Evolutionary conservation across 2,113 vertebrate genomes (phyloP).

Genomic region (Ammodytes dubius): DNA sequence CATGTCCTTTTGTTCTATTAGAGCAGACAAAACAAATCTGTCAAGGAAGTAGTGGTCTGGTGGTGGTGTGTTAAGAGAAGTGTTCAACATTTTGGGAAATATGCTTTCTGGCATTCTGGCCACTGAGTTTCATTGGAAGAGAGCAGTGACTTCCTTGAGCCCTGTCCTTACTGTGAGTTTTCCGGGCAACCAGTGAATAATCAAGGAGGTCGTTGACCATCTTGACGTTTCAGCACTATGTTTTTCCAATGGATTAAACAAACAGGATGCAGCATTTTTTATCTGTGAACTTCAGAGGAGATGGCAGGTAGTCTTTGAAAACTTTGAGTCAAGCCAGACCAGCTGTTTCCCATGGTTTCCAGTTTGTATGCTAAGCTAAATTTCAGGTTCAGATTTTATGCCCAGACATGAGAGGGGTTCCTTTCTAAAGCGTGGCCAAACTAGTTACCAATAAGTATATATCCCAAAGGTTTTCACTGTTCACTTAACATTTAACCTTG

Average conservation of each 20-base stretch:
- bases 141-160: not conserved
- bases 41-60: constrained; percentile 23
- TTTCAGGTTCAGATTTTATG: not conserved
- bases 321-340: not conserved
- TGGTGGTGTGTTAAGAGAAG: not conserved
- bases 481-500: not conserved
- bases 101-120: not conserved
- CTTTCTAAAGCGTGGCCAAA: not conserved
- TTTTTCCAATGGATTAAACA: not conserved
- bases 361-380: constrained; percentile 1
- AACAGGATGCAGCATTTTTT: constrained; percentile 7
- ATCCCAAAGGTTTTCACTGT: not conserved
- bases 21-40: constrained; percentile 14
- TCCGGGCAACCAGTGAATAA: not conserved
- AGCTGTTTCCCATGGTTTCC: not conserved
- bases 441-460: not conserved
- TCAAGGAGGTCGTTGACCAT: not conserved
- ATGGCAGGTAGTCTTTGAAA: not conserved
- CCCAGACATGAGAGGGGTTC: not conserved
- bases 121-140: not conserved
- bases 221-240: not conserved
- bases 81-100: constrained; percentile 4
- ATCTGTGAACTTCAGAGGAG: not conserved
- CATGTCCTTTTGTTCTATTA: constrained; percentile 27
- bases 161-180: not conserved